Conservation (phyloP, 2,797 vertebrate species). For the Cossypha heuglini region DNA sequence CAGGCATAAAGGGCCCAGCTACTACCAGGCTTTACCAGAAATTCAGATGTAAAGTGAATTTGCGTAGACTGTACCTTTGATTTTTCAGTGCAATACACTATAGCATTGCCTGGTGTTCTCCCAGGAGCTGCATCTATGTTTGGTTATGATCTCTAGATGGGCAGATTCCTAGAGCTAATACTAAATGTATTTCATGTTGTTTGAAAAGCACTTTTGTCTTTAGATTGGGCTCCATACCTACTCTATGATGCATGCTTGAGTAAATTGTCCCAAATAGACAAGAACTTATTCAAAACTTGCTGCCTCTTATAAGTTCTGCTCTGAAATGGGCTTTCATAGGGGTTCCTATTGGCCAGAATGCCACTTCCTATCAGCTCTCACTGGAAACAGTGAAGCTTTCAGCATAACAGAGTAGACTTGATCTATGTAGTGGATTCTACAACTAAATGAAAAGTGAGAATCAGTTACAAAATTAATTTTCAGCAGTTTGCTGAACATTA, state of each 20-base stretch:
- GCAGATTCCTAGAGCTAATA: background rate
- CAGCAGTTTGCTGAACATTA: background rate
- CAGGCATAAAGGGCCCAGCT: background rate
- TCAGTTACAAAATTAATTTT: background rate
- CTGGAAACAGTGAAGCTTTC: background rate
- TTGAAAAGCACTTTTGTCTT: background rate
- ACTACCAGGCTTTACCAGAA: background rate
- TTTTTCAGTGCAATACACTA: background rate
- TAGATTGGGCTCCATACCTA: background rate
- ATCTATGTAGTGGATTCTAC: background rate
- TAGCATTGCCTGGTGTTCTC: background rate
- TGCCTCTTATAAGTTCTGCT: background rate
- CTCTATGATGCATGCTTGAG: background rate
- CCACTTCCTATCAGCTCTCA: background rate
- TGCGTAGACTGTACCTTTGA: background rate
- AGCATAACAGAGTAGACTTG: background rate
- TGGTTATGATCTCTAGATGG: background rate
- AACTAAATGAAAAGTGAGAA: background rate
- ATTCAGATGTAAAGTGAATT: background rate
- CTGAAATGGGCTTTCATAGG: background rate
- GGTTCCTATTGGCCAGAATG: background rate
- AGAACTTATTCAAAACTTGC: background rate
- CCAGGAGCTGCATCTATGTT: background rate
- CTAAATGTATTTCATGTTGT: background rate
- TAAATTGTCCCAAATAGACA: background rate